Conservation (phyloP, 2,113 vertebrate genomes). For the Thunnus maccoyii region DNA sequence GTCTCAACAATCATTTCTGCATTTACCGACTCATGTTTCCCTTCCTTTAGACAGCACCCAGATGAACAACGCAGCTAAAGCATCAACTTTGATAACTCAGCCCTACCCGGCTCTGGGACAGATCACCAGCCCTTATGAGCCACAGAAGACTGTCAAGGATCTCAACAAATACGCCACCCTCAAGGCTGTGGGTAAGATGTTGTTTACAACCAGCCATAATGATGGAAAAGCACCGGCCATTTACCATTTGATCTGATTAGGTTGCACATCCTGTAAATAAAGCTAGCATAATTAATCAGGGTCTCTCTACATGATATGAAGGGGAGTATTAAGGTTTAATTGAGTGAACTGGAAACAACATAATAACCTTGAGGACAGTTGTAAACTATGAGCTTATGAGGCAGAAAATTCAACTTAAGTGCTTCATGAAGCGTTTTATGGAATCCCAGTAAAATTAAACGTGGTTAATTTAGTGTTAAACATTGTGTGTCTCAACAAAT, state of each 20-base stretch:
- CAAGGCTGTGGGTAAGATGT: slow-evolving; percentile 93
- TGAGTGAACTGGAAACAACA: slow-evolving; percentile 2
- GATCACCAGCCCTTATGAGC: slow-evolving; percentile 92
- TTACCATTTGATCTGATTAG: slow-evolving; percentile 26
- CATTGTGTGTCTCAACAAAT: slow-evolving; percentile 8
- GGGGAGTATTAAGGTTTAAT: slow-evolving; percentile 5
- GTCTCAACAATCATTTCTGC: not conserved
- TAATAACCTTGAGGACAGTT: not conserved
- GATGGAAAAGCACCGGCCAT: not conserved
- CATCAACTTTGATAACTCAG: slow-evolving; percentile 90
- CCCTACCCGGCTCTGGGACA: slow-evolving; percentile 90
- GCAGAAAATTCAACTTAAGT: not conserved
- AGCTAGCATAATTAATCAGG: slow-evolving; percentile 22
- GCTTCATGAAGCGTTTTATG: not conserved
- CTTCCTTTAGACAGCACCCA: slow-evolving; percentile 87
- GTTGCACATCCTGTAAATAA: slow-evolving; percentile 10
- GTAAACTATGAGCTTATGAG: not conserved
- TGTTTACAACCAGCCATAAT: not conserved
- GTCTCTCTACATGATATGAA: not conserved
- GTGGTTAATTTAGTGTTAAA: slow-evolving; percentile 4
- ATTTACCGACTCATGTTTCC: slow-evolving; percentile 8
- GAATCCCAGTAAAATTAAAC: not conserved
- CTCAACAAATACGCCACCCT: slow-evolving; percentile 94
- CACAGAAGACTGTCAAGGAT: slow-evolving; percentile 90
- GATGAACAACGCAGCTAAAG: slow-evolving; percentile 91